Evolutionary conservation across 2,888 invertebrate species (phyloP).

Genomic region (Drosophila siamana): DNA sequence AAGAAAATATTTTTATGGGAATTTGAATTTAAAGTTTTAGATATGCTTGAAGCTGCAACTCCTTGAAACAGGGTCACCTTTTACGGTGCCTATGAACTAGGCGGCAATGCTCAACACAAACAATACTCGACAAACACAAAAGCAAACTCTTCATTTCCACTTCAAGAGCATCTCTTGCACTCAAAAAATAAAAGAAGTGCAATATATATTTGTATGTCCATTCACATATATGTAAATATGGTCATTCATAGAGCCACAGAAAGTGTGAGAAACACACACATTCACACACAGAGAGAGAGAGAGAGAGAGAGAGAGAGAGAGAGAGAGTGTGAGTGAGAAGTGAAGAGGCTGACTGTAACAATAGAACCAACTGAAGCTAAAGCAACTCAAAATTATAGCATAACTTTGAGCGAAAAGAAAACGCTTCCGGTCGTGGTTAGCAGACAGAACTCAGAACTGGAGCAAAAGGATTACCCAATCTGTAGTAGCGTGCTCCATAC

Average conservation of each 20-base stretch:
- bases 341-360: slow-evolving; percentile 27
- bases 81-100: slow-evolving; percentile 14
- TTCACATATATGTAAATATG: too few species aligned
- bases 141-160: slow-evolving; percentile 53
- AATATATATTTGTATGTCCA: slow-evolving; percentile 1
- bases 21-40: too few species aligned
- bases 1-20: too few species aligned
- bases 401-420: slow-evolving; percentile 74
- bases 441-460: slow-evolving; percentile 48
- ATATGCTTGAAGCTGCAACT: background rate
- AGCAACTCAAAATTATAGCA: slow-evolving; percentile 54
- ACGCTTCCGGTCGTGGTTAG: slow-evolving; percentile 71
- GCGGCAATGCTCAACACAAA: slow-evolving; percentile 35
- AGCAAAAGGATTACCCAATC: slow-evolving; percentile 60
- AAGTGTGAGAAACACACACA: too few species aligned
- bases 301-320: background rate
- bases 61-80: slow-evolving; percentile 36
- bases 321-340: background rate
- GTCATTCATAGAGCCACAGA: background rate
- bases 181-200: slow-evolving; percentile 22
- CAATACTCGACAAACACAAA: slow-evolving; percentile 52
- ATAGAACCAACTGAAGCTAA: slow-evolving; percentile 48
- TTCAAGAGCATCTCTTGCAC: slow-evolving; percentile 46
- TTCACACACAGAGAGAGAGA: background rate
- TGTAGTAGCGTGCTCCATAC: background rate